These are phyloP conservation scores for Calvadosia cruxmelitensis DNA, from an alignment of 30 jellyfish, hydroid and myxozoan species.

Conservation along the genomic window DNA sequence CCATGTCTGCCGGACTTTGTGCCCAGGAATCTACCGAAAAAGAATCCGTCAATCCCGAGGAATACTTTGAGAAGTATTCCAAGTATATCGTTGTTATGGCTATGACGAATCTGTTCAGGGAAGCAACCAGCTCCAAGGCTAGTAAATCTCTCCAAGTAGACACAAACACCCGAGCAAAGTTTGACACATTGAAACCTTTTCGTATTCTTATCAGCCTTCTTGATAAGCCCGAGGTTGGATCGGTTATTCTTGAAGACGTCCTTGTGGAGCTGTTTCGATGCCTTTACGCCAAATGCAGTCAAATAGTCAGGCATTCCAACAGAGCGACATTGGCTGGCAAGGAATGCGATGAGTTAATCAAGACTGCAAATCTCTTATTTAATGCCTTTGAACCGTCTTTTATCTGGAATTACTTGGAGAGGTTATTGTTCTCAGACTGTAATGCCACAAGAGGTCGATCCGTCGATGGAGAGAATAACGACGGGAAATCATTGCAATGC, in stretches of 20 bases:
- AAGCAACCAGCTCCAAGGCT: background rate
- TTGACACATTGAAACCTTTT: slow-evolving; percentile 47
- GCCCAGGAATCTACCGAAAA: slow-evolving; percentile 21
- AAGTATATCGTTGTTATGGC: slow-evolving; percentile 68
- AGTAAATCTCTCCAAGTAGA: no score
- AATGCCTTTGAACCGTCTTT: slow-evolving; percentile 78
- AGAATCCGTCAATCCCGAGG: slow-evolving; percentile 11
- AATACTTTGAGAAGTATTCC: slow-evolving; percentile 46
- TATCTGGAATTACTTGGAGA: slow-evolving; percentile 78
- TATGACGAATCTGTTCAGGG: slow-evolving; percentile 4
- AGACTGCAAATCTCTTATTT: slow-evolving; percentile 69
- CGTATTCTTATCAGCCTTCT: slow-evolving; percentile 73
- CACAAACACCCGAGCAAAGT: background rate
- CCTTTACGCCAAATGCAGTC: slow-evolving; percentile 34
- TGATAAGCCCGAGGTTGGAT: slow-evolving; percentile 91
- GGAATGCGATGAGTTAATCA: slow-evolving; percentile 43
- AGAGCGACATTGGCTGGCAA: slow-evolving; percentile 1
- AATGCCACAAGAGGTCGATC: background rate
- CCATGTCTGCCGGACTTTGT: background rate
- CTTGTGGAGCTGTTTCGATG: slow-evolving; percentile 70
- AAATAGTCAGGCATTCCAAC: background rate
- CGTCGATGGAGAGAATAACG: no score
- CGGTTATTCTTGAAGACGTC: slow-evolving; percentile 66
- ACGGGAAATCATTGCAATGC: background rate
- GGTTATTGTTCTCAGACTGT: slow-evolving; percentile 7